A percentile compares a stretch with the other conserved stretches of the same genome.
These are phyloP conservation scores for Lamellibrachia satsuma DNA, from an alignment of 2,888 invertebrate genomes.

Conservation along the genomic window DNA sequence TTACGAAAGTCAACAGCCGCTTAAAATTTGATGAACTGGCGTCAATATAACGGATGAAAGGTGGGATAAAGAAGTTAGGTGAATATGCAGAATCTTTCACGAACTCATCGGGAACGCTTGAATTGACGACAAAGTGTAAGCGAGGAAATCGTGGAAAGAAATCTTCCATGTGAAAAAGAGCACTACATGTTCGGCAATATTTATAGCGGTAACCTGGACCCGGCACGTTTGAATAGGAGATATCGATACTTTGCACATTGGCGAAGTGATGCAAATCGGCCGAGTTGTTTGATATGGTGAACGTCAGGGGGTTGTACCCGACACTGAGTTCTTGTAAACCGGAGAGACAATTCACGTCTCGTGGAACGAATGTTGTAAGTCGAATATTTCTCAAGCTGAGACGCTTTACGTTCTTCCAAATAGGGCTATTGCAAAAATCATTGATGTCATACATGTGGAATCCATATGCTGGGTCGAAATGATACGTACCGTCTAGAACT, in stretches of 20 bases:
- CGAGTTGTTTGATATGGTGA: background rate
- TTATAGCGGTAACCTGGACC: background rate
- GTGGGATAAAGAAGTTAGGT: background rate
- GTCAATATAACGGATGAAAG: background rate
- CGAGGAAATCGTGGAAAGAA: background rate
- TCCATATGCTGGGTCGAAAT: background rate
- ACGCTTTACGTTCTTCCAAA: background rate
- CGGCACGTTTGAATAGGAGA: background rate
- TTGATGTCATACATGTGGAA: background rate
- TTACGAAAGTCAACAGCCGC: background rate
- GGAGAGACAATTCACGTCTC: background rate
- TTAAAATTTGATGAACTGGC: background rate
- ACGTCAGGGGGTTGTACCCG: background rate
- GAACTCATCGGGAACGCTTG: background rate
- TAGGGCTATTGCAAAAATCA: background rate
- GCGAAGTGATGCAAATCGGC: background rate
- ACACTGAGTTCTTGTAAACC: background rate
- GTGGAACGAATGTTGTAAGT: background rate
- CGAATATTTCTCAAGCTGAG: background rate
- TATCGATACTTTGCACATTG: background rate
- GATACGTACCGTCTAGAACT: background rate
- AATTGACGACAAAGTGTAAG: background rate
- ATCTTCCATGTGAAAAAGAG: background rate
- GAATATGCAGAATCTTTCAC: background rate
- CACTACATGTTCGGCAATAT: background rate